Evolutionary conservation across 92 coral and sea anemone genomes (phyloP).

Genomic region (Epizoanthus ramosus): DNA sequence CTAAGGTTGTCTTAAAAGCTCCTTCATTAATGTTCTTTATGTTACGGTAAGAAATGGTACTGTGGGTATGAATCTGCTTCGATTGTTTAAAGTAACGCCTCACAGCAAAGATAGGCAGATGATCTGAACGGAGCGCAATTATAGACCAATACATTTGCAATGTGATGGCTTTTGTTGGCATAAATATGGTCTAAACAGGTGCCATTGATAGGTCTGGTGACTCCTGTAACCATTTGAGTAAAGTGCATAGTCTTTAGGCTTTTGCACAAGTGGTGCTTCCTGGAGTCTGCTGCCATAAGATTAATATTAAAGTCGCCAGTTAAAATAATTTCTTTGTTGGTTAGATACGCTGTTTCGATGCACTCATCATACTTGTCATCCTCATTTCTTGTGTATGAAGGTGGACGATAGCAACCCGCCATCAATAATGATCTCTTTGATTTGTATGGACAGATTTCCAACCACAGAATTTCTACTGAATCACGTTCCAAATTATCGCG

Average conservation of each 20-base stretch:
- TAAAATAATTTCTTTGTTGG: background rate
- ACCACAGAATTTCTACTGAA: background rate
- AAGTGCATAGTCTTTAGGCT: background rate
- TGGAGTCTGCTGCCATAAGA: background rate
- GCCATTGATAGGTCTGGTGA: constrained; percentile 15
- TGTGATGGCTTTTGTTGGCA: constrained; percentile 21
- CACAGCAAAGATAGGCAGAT: constrained; percentile 40
- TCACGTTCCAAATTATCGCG: background rate
- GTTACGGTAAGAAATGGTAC: constrained; percentile 34
- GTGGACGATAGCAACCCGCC: background rate
- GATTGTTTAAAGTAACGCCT: constrained; percentile 4
- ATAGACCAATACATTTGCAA: background rate
- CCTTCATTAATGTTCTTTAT: constrained; percentile 41
- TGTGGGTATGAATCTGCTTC: constrained; percentile 4
- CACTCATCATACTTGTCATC: background rate
- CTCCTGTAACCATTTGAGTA: background rate
- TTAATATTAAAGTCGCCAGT: background rate
- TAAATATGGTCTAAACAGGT: constrained; percentile 33
- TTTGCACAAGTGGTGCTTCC: background rate
- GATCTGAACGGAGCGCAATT: constrained; percentile 40
- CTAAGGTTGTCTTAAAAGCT: background rate
- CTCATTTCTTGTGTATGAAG: background rate
- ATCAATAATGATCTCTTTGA: background rate
- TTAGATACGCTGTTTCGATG: background rate
- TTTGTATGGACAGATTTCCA: background rate